Percentiles rank a stretch among this genome's conserved stretches.
Conservation (phyloP, 2,797 vertebrate species). For the Chelonia mydas region DNA sequence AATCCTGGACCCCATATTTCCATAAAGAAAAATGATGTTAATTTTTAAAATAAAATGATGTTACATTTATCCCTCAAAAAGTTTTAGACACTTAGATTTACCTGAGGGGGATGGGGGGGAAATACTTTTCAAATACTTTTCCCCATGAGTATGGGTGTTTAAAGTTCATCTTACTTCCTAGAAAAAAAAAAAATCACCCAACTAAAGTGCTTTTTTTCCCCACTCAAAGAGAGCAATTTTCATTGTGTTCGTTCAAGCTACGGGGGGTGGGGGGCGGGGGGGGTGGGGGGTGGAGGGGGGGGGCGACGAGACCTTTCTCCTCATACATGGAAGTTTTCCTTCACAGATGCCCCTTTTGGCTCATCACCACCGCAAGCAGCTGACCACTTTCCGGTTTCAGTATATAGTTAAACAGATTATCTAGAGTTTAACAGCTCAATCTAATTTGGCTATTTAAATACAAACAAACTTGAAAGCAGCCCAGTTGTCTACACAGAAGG, state of each 20-base stretch:
- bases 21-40: neutral
- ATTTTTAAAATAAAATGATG: neutral
- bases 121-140: neutral
- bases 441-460: neutral
- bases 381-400: neutral
- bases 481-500: neutral
- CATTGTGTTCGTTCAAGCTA: neutral
- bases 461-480: neutral
- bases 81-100: neutral
- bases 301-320: too few relatives aligned
- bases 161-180: neutral
- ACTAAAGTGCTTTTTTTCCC: neutral
- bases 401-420: neutral
- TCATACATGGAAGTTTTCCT: neutral
- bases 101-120: neutral
- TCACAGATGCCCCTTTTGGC: neutral
- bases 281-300: too few relatives aligned
- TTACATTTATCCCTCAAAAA: neutral
- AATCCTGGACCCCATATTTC: too few relatives aligned
- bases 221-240: neutral
- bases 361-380: neutral
- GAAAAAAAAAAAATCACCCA: neutral
- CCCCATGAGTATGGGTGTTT: neutral
- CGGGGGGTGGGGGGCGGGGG: neutral
- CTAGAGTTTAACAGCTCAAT: neutral